Conservation (phyloP, 2,797 vertebrate species). For the Podargus strigoides region DNA sequence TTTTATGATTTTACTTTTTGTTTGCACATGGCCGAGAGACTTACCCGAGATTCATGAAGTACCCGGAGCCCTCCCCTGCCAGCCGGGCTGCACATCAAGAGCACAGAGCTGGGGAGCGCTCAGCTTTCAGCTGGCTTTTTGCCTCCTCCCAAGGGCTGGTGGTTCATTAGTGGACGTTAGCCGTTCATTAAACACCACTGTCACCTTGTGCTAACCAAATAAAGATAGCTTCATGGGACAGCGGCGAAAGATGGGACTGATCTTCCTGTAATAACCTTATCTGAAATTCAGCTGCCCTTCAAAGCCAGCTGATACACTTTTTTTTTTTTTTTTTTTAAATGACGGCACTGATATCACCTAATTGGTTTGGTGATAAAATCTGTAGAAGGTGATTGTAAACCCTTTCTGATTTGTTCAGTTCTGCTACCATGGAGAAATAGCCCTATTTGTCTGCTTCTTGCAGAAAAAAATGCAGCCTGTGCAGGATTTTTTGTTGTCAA, state of each 20-base stretch:
- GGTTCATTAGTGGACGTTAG: neutral
- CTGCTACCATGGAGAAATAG: neutral
- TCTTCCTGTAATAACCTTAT: neutral
- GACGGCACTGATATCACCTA: neutral
- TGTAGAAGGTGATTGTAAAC: neutral
- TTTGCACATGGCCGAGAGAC: neutral
- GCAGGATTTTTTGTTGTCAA: neutral
- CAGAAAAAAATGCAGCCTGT: neutral
- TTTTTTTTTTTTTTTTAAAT: neutral
- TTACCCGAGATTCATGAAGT: neutral
- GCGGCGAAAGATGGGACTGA: neutral
- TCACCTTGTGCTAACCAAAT: neutral
- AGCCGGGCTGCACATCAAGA: neutral
- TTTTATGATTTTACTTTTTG: neutral
- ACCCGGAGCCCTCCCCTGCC: neutral
- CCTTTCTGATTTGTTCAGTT: neutral
- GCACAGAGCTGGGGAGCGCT: neutral
- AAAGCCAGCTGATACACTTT: neutral
- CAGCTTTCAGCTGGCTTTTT: neutral
- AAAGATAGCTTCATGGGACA: neutral
- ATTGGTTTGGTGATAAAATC: constrained; percentile 19
- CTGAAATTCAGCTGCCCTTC: neutral
- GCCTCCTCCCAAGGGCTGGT: neutral
- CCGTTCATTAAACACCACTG: neutral
- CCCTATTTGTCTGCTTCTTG: neutral